Conservation (phyloP, 35 echinoderm and acorn worm genomes). For the Apostichopus parvimensis region DNA sequence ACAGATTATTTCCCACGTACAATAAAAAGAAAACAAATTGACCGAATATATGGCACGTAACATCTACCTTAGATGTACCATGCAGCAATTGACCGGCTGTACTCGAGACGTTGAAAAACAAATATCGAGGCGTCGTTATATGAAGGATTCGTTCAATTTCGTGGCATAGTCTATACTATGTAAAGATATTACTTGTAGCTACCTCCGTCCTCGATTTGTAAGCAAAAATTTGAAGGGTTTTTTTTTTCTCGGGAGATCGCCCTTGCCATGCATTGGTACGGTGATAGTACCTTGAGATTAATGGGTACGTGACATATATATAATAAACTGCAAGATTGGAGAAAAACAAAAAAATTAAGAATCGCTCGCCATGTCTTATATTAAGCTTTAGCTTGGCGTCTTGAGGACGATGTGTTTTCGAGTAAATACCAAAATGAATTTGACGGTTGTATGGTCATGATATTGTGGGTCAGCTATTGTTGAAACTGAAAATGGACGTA, state of each 20-base stretch:
- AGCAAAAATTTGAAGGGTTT: not conserved
- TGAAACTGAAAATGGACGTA: no score
- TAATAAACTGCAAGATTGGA: no score
- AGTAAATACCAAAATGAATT: no score
- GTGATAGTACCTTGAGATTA: not conserved
- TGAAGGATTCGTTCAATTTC: not conserved
- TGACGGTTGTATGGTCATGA: no score
- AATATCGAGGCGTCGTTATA: not conserved
- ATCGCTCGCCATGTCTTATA: no score
- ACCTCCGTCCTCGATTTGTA: not conserved
- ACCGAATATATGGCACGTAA: not conserved
- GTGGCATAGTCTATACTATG: slow-evolving; percentile 1
- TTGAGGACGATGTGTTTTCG: not conserved
- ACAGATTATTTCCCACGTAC: no score
- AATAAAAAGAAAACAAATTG: not conserved
- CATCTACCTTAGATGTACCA: not conserved
- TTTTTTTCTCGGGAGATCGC: not conserved
- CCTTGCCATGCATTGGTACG: not conserved
- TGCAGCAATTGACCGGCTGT: not conserved
- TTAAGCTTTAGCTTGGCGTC: not conserved
- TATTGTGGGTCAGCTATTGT: no score
- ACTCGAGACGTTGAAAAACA: slow-evolving; percentile 10
- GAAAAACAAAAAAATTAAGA: no score
- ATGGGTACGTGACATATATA: slow-evolving; percentile 11
- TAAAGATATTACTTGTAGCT: slow-evolving; percentile 14